Conservation (phyloP, 2,113 vertebrate species). For the Vidua macroura region DNA sequence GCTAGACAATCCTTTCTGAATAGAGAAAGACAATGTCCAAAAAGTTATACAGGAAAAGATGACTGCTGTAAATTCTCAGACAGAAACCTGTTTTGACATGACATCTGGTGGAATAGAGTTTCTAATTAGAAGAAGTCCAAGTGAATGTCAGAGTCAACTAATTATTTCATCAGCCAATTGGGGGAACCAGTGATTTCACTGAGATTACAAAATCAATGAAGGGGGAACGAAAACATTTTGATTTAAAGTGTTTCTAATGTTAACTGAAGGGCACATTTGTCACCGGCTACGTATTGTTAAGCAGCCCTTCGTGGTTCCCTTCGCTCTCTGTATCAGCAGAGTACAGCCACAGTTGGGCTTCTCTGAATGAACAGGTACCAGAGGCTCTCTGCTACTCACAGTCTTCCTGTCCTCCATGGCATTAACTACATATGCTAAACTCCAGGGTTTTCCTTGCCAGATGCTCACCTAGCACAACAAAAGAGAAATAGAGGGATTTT, state of each 20-base stretch:
- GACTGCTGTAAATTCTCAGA: neutral
- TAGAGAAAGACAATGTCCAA: neutral
- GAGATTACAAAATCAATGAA: conserved; percentile 31
- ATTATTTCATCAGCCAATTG: conserved; percentile 52
- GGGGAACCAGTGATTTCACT: neutral
- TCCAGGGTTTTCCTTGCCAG: neutral
- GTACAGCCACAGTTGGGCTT: rapidly evolving
- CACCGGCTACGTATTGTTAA: neutral
- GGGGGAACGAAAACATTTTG: neutral
- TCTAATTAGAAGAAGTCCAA: conserved; percentile 18
- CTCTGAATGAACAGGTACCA: neutral
- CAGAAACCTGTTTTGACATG: neutral
- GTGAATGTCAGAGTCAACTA: conserved; percentile 13
- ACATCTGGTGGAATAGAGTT: neutral
- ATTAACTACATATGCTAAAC: neutral
- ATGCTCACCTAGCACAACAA: neutral
- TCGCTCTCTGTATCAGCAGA: rapidly evolving
- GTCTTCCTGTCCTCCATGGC: neutral
- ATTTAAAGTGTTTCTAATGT: conserved; percentile 9
- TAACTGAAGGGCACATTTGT: conserved; percentile 23
- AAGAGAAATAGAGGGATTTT: neutral
- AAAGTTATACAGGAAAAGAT: neutral
- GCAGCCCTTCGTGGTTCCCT: neutral
- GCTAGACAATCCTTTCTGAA: neutral
- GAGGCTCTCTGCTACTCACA: neutral